These are phyloP conservation scores for Drosophila rubida DNA, from an alignment of 2,888 invertebrate species.

Conservation along the genomic window DNA sequence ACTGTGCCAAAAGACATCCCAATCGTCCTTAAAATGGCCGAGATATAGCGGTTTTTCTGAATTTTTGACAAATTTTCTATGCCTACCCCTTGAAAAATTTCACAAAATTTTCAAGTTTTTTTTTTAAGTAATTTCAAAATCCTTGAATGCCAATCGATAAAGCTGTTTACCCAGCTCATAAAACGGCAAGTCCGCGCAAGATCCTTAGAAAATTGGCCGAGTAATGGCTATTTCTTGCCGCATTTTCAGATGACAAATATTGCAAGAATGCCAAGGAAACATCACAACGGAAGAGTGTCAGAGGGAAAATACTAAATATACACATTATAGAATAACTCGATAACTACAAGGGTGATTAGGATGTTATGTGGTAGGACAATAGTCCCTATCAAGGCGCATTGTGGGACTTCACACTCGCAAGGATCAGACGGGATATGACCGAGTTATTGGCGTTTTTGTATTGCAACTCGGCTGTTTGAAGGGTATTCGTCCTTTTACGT, in stretches of 20 bases:
- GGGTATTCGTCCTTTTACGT: too few species aligned
- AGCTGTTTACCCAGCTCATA: background rate
- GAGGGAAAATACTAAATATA: too few species aligned
- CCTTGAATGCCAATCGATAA: slow-evolving; percentile 3
- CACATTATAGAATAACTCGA: too few species aligned
- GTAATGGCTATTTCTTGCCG: background rate
- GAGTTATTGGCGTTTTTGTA: background rate
- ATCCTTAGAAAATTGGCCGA: background rate
- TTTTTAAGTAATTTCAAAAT: background rate
- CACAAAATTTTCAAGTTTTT: background rate
- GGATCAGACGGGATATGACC: too few species aligned
- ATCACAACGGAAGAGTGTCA: too few species aligned
- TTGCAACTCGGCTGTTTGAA: background rate
- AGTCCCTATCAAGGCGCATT: too few species aligned
- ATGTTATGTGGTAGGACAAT: too few species aligned
- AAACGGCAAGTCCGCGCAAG: background rate
- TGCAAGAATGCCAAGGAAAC: too few species aligned
- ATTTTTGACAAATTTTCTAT: background rate
- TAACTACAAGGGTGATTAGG: too few species aligned
- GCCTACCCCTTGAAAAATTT: slow-evolving; percentile 1
- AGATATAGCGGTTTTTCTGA: background rate
- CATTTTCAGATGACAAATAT: background rate
- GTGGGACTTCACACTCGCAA: too few species aligned
- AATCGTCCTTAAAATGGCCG: slow-evolving; percentile 5
- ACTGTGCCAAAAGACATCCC: slow-evolving; percentile 5